Conservation (phyloP, 2,113 vertebrate genomes). For the Ibidorhyncha struthersii region DNA sequence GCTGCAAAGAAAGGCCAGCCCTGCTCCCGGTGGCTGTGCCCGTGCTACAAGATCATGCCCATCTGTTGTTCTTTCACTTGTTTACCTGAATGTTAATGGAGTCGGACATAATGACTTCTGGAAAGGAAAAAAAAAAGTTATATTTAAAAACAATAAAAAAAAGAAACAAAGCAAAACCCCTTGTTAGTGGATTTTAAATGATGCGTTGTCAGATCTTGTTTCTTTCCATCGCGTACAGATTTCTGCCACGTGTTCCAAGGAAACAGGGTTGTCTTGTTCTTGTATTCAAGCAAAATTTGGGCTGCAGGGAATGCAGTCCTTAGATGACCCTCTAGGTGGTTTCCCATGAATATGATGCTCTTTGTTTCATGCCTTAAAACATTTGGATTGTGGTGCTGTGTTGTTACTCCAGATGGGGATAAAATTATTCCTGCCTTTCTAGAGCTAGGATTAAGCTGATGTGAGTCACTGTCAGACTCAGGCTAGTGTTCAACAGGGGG, state of each 20-base stretch:
- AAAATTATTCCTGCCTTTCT: conserved; percentile 9
- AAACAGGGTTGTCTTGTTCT: not conserved
- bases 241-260: not conserved
- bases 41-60: not conserved
- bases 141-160: conserved; percentile 62
- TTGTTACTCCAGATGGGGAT: conserved; percentile 7
- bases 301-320: conserved; percentile 6
- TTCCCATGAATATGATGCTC: not conserved
- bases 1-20: not conserved
- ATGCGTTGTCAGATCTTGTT: conserved; percentile 37
- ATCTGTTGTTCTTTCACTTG: conserved; percentile 59
- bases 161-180: not conserved
- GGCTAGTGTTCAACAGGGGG: not conserved
- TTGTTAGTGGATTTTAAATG: conserved; percentile 46
- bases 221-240: not conserved
- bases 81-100: conserved; percentile 64
- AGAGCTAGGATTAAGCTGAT: conserved; percentile 11
- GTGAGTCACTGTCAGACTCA: not conserved
- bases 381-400: not conserved
- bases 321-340: conserved; percentile 32
- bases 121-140: not conserved
- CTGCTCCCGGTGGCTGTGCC: not conserved
- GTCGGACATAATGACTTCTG: conserved; percentile 41
- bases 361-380: not conserved
- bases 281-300: not conserved